Conservation (phyloP, 2,113 vertebrate genomes). For the Ardeotis arabs region DNA sequence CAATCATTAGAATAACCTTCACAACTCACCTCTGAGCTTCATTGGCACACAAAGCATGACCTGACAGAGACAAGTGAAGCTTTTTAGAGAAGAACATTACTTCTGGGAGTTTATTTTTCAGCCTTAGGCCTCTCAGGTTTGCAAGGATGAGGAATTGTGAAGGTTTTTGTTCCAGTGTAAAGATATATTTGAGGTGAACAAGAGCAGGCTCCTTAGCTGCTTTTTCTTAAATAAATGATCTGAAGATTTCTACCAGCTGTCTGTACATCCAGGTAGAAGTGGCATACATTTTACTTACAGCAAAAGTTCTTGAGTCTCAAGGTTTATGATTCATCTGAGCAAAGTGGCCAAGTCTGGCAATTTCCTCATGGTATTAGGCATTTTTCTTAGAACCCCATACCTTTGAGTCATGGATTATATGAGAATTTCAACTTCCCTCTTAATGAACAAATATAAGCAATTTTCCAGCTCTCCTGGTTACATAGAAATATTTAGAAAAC, state of each 20-base stretch:
- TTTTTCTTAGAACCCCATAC: background rate
- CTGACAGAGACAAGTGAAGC: background rate
- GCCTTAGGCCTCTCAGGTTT: background rate
- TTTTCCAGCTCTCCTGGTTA: background rate
- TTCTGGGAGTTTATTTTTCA: background rate
- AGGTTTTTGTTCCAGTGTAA: background rate
- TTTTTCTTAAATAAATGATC: conserved; percentile 29
- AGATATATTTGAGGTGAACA: background rate
- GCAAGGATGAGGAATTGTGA: background rate
- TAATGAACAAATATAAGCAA: background rate
- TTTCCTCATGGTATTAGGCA: background rate
- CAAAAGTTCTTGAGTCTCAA: background rate
- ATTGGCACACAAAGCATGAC: background rate
- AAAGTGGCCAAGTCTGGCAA: background rate
- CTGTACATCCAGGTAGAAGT: background rate
- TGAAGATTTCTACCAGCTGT: background rate
- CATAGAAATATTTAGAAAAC: conserved; percentile 7
- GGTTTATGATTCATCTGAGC: background rate
- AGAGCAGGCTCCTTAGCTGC: background rate
- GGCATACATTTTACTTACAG: background rate
- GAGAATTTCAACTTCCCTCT: background rate
- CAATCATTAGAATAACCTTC: background rate
- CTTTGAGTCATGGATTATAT: background rate
- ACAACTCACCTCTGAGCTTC: background rate
- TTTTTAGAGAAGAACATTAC: background rate